These are phyloP conservation scores for Hippopotamus amphibius DNA, from an alignment of 2,113 vertebrate species.

Conservation along the genomic window DNA sequence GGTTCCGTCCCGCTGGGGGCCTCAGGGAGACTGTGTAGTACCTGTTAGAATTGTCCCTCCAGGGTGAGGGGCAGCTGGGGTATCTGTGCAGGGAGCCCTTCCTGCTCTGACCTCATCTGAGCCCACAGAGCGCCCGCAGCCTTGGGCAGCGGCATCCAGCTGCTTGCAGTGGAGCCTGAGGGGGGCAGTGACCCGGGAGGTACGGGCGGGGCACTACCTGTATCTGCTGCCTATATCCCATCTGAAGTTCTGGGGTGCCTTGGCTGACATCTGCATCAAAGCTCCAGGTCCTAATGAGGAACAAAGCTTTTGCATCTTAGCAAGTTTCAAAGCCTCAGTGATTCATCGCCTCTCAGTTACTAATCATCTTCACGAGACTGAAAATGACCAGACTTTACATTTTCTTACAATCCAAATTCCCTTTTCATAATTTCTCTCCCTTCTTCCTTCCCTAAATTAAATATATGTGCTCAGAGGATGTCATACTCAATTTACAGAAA, in stretches of 20 bases:
- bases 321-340: constrained; percentile 46
- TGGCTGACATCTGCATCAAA: background rate
- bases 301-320: background rate
- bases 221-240: background rate
- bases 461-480: background rate
- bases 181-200: background rate
- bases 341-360: constrained; percentile 44
- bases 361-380: constrained; percentile 58
- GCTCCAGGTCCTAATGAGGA: background rate
- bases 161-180: background rate
- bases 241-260: background rate
- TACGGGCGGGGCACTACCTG: background rate
- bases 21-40: background rate
- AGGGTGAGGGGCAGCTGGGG: background rate
- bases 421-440: background rate
- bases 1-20: background rate
- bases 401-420: constrained; percentile 40
- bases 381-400: constrained; percentile 12
- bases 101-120: background rate
- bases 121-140: background rate
- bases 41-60: background rate
- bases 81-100: no score
- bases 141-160: background rate
- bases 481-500: constrained; percentile 43
- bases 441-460: constrained; percentile 65